Conservation (phyloP, 1,140 invertebrate genomes). For the Drosophila ercepeae region DNA sequence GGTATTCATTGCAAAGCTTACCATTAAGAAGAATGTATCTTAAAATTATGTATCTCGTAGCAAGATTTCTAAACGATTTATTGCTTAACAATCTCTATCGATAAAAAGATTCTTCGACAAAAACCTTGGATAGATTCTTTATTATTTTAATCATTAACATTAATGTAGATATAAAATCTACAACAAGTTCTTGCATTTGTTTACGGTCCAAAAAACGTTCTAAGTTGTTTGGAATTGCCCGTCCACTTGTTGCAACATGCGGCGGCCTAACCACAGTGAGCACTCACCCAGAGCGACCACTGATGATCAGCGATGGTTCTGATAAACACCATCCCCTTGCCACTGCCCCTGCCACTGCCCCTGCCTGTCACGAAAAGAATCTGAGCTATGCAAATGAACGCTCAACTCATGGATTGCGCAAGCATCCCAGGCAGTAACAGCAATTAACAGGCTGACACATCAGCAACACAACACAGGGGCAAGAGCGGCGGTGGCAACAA, state of each 20-base stretch:
- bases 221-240: constrained; percentile 21
- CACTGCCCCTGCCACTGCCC: neutral
- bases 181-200: too few species aligned
- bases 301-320: constrained; percentile 22
- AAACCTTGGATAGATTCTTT: too few species aligned
- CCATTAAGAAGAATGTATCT: too few species aligned
- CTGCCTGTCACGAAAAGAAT: constrained; percentile 1
- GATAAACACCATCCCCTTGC: constrained; percentile 20
- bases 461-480: constrained; percentile 33
- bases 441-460: constrained; percentile 64
- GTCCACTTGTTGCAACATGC: constrained; percentile 28
- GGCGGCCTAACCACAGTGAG: constrained; percentile 36
- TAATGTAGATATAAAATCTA: constrained; percentile 1
- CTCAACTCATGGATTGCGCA: constrained; percentile 56
- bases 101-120: too few species aligned
- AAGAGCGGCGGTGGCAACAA: constrained; percentile 34
- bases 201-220: constrained; percentile 16
- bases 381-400: constrained; percentile 56
- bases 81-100: too few species aligned
- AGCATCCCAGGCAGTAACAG: constrained; percentile 42
- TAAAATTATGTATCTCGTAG: too few species aligned
- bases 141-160: too few species aligned
- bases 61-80: too few species aligned
- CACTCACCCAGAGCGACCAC: constrained; percentile 34
- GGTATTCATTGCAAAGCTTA: too few species aligned